Evolutionary conservation across 1,140 invertebrate species (phyloP), one percentile per base, ranked within the genome.

Genomic region (Tribolium madens): DNA sequence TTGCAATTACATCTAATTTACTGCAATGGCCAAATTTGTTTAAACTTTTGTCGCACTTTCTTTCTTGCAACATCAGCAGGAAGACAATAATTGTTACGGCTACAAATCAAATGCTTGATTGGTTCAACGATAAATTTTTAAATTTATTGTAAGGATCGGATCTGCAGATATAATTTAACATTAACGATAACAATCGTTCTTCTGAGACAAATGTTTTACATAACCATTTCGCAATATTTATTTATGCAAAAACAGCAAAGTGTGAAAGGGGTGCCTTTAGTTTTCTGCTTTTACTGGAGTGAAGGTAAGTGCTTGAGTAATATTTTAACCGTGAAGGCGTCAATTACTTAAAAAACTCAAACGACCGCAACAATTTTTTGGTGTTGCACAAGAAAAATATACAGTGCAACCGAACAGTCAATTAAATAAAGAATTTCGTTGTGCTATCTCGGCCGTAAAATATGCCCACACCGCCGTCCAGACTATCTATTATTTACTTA

Each of bases 261-360:
- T 26, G 21, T 26, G 21, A 47, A 47, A 47, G 46, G 46, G 46
- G 46, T 47, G 46, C 46, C 46, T 47, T 21, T 4, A 21, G 4
- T 21, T 21, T 21, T 4, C 18, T 26, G 3, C 6, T 26, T 26
- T 26, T 26, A 26, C 3, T 26, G 21, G 3, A 26, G 21, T 26
- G 21, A 26, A 26, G 21, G 21, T n/a, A 42, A 42, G 9, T n/a
- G n/a, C n/a, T 42, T 26, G 52, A 1, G 1, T 14, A 64, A 12
- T 64, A 15, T 64, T n/a, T n/a, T 13, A 14, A 52, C 15, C 70
- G 70, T 72, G 70, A 72, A 72, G 70, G 70, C 47, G 70, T 72
- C 70, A 72, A 52, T 72, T 50, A 26, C 17, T 72, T 33, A 26
- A 72, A 48, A 52, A 52, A 15, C 14, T 52, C 14, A 72, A 72